Evolutionary conservation across 2,113 vertebrate genomes (phyloP), one percentile per base, ranked within the genome.

Genomic region (Cyphomyrus plagiostoma): DNA sequence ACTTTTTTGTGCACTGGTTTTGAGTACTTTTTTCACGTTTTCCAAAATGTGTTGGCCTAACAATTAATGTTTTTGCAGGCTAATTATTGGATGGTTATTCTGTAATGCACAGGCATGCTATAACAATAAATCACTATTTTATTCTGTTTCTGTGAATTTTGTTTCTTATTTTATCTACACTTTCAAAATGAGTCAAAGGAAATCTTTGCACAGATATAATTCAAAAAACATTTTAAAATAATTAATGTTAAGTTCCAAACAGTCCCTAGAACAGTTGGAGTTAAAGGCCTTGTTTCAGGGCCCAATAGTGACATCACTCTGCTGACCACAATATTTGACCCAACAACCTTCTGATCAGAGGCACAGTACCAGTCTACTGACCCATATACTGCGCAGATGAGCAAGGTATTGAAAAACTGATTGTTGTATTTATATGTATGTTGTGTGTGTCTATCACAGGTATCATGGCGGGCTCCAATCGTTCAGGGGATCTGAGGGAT

Each of bases 391-490:
- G 10, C 26, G n/a, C 62, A 26, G n/a, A 26, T 26, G n/a, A 30
- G 62, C 62, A 70, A 70, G 62, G 3, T 30, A 30, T 26, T 70
- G 26, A 30, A 70, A 26, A 30, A 30, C 10, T 30, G 35, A 39
- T 80, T 80, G 35, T 42, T 80, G 74, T 35, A 42, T 42, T 19
- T 19, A 42, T 80, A 13, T 80, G 15, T 39, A 48, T 48, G 42
- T 35, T 42, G 42, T 35, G 53, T n/a, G 0, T 88, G 77, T 89
- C 6, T 89, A 30, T 6, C 92, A 49, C 93, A 99, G 98, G 98
- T 39, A 99, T 99, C 95, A 99, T 99, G 98, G 98, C 98, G 11
- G 98, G 98, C 52, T 99, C 98, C 46, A 99, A 99, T 94, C 97
- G 98, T 89, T 99, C 98, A 0, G 98, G 98, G 91, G 98, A 99